Conservation (phyloP, 2,888 invertebrate species). For the Patella pellucida region DNA sequence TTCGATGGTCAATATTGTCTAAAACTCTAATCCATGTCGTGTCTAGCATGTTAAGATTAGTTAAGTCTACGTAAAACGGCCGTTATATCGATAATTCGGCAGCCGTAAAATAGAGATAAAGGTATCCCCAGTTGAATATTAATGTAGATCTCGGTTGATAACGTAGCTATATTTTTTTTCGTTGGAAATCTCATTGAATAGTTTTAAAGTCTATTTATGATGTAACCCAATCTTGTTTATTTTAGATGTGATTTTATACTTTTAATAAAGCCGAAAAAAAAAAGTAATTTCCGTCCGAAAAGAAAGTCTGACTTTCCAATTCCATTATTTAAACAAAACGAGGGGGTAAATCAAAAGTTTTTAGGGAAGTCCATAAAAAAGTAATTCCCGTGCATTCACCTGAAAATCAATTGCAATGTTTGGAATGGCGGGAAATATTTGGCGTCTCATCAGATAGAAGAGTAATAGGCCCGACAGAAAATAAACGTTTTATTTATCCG, state of each 20-base stretch:
- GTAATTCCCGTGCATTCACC: not conserved
- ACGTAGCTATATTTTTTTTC: too few relatives aligned
- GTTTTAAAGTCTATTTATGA: too few relatives aligned
- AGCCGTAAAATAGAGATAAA: not conserved
- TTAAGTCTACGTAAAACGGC: too few relatives aligned
- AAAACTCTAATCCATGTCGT: not conserved
- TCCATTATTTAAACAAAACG: not conserved
- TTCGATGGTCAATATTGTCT: constrained; percentile 4
- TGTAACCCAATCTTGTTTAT: too few relatives aligned
- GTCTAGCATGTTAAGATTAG: not conserved
- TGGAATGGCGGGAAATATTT: not conserved
- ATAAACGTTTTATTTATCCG: too few relatives aligned
- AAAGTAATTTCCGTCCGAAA: constrained; percentile 2
- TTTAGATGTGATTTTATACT: too few relatives aligned
- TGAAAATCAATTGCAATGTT: not conserved
- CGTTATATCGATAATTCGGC: not conserved
- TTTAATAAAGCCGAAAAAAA: not conserved
- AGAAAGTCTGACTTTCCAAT: constrained; percentile 5
- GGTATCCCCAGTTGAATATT: not conserved
- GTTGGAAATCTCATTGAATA: too few relatives aligned
- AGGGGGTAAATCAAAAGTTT: not conserved
- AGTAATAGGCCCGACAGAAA: too few relatives aligned
- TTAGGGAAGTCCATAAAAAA: not conserved
- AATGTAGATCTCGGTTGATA: not conserved
- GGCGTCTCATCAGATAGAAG: too few relatives aligned